phyloP scores from a whole-genome alignment of 92 coral and sea anemone species.

The Micromussa lordhowensis region DNA sequence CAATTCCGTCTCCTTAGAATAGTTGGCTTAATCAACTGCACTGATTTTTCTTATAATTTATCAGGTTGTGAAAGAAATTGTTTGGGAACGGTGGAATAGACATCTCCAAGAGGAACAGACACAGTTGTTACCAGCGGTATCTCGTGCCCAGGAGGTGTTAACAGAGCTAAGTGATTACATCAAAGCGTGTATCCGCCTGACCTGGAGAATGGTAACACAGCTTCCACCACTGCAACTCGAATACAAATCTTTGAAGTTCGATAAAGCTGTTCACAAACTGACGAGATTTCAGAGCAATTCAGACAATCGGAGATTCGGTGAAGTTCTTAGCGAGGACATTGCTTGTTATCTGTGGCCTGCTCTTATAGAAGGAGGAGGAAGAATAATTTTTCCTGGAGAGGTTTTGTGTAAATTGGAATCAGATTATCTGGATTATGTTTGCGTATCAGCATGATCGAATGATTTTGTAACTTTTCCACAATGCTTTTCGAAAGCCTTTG shows the following conservation, averaged over 20 bases:
- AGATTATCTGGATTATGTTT: neutral
- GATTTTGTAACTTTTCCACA: neutral
- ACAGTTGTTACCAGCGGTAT: neutral
- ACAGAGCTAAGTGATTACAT: neutral
- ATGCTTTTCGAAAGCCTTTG: no score
- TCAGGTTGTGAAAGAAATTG: neutral
- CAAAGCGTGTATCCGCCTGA: neutral
- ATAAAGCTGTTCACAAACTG: neutral
- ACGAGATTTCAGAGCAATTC: neutral
- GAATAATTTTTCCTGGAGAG: slow-evolving; percentile 6
- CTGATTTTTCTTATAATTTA: neutral
- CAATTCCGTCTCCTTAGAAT: neutral
- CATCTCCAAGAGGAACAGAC: neutral
- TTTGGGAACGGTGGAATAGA: neutral
- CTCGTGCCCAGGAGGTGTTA: neutral
- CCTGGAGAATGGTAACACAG: slow-evolving; percentile 23
- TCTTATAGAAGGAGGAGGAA: neutral
- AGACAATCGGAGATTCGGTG: neutral
- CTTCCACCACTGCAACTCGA: slow-evolving; percentile 1
- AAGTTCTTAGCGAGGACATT: neutral
- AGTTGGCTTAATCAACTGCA: neutral
- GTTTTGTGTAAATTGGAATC: neutral
- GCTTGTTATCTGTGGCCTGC: slow-evolving; percentile 32
- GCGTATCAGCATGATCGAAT: neutral
- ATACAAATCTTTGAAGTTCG: neutral